Conservation (phyloP, 2,797 vertebrate species). For the Tolypeutes matacus region DNA sequence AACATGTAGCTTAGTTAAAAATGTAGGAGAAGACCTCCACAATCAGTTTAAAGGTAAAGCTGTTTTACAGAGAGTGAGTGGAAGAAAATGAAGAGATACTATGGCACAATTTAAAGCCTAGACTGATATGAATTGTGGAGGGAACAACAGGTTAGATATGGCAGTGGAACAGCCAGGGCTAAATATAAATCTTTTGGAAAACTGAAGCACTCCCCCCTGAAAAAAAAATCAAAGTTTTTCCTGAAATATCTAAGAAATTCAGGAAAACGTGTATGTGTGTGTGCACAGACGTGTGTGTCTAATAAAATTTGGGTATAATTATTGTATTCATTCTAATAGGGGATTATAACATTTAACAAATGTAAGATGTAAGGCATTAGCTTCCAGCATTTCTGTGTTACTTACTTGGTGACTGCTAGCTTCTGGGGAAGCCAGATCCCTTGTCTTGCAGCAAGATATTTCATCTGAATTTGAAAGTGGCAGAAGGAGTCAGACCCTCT, state of each 20-base stretch:
- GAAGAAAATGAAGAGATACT: background rate
- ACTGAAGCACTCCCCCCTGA: background rate
- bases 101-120: background rate
- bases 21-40: background rate
- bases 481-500: no score
- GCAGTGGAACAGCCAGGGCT: background rate
- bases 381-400: no score
- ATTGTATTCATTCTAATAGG: background rate
- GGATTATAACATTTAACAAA: background rate
- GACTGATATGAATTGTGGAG: background rate
- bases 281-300: background rate
- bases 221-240: background rate
- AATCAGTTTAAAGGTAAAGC: background rate
- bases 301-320: background rate
- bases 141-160: background rate
- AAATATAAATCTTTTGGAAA: conserved; percentile 44
- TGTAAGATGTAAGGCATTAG: no score
- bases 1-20: background rate
- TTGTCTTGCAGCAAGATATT: no score
- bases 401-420: no score
- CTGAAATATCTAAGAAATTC: background rate
- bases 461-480: no score
- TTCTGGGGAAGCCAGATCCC: no score
- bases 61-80: background rate
- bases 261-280: background rate